Conservation (phyloP, 2,888 invertebrate genomes). For the Lasioglossum calceatum region DNA sequence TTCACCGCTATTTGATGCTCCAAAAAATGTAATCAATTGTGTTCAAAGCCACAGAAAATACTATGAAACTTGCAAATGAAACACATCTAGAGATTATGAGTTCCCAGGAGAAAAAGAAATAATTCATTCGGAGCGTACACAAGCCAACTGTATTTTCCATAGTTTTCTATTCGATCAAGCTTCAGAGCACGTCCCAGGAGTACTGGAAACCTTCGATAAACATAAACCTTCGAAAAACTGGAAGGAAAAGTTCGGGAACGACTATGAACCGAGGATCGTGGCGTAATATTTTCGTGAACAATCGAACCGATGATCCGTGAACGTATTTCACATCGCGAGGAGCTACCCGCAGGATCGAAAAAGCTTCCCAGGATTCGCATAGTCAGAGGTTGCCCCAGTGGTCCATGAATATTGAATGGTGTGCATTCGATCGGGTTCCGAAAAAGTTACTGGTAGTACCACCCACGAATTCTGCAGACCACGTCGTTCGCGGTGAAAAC, state of each 20-base stretch:
- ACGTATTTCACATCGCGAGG: constrained; percentile 48
- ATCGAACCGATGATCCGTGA: constrained; percentile 52
- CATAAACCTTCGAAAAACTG: constrained; percentile 12
- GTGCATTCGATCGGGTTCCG: constrained; percentile 56
- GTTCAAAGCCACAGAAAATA: too few relatives aligned
- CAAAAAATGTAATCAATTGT: too few relatives aligned
- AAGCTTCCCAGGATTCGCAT: constrained; percentile 58
- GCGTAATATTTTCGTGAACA: constrained; percentile 54
- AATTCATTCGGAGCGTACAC: not conserved
- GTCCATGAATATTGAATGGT: constrained; percentile 70
- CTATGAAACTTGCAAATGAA: too few relatives aligned
- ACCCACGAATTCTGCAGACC: constrained; percentile 5
- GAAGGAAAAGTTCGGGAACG: constrained; percentile 26
- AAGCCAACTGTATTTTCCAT: not conserved
- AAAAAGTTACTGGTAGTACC: constrained; percentile 37
- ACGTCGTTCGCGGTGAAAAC: not conserved
- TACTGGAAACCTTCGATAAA: constrained; percentile 4
- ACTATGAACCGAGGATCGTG: constrained; percentile 7
- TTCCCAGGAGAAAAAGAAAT: not conserved
- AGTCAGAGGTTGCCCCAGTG: constrained; percentile 65
- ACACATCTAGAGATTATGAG: too few relatives aligned
- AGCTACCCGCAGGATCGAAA: constrained; percentile 43
- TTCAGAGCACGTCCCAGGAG: not conserved
- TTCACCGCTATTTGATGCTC: too few relatives aligned
- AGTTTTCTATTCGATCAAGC: constrained; percentile 10